These are phyloP conservation scores for Pangasius sanitwongsei DNA, from an alignment of 2,797 vertebrate genomes.

Conservation along the genomic window DNA sequence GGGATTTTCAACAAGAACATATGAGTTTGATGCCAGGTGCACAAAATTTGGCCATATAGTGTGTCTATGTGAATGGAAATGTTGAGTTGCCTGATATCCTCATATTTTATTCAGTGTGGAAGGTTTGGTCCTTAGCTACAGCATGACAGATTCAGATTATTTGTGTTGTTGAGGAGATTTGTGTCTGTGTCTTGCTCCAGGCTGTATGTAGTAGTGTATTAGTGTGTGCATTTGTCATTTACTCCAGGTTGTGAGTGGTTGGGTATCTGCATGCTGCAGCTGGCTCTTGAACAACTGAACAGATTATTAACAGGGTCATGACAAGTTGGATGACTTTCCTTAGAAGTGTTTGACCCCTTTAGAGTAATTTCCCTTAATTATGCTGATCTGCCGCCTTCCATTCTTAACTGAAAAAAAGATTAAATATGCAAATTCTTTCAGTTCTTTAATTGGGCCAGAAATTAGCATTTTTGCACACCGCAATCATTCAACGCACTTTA, in stretches of 20 bases:
- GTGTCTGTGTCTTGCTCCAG: neutral
- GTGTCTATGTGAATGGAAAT: neutral
- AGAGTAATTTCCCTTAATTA: neutral
- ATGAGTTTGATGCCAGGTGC: neutral
- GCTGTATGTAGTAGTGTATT: neutral
- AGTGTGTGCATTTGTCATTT: neutral
- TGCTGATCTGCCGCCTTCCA: neutral
- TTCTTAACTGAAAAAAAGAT: neutral
- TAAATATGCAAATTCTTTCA: neutral
- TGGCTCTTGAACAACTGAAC: neutral
- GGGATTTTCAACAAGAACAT: neutral
- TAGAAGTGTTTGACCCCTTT: neutral
- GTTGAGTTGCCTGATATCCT: neutral
- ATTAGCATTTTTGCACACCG: slow-evolving; percentile 1
- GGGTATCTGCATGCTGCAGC: neutral
- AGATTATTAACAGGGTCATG: neutral
- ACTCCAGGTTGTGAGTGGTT: neutral
- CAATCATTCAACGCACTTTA: neutral
- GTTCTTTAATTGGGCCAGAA: neutral
- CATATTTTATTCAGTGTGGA: neutral
- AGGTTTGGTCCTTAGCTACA: neutral
- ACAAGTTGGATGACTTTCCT: slow-evolving; percentile 1
- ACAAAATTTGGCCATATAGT: neutral
- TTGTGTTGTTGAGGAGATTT: neutral
- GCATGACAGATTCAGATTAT: neutral